Conservation (phyloP, 2,888 invertebrate species). For the Drosophila flavopinicola region DNA sequence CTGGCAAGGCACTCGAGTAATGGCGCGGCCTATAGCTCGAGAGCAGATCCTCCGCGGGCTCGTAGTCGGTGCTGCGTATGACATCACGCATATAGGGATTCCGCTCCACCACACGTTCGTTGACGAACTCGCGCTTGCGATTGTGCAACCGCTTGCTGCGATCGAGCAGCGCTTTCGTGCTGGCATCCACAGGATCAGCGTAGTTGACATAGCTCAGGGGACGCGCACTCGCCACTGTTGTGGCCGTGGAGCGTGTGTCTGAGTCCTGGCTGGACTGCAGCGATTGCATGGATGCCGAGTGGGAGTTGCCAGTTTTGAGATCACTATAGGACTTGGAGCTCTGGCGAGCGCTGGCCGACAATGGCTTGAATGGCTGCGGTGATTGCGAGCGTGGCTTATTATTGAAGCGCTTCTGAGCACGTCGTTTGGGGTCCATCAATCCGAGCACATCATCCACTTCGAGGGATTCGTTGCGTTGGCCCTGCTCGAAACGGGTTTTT, state of each 20-base stretch:
- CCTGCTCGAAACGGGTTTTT: conserved; percentile 65
- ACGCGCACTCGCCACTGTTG: conserved; percentile 54
- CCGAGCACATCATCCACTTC: conserved; percentile 52
- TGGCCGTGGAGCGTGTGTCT: conserved; percentile 54
- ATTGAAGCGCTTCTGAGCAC: conserved; percentile 15
- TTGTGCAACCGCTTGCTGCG: conserved; percentile 83
- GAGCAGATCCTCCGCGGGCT: conserved; percentile 65
- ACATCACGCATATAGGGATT: conserved; percentile 84
- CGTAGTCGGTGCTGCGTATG: conserved; percentile 61
- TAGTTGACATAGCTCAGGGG: conserved; percentile 40
- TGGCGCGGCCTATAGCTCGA: conserved; percentile 77
- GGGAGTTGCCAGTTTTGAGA: conserved; percentile 63
- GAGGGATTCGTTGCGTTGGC: conserved; percentile 22
- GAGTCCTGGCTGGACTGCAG: conserved; percentile 64
- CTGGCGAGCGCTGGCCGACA: conserved; percentile 46
- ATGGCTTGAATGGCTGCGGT: conserved; percentile 58
- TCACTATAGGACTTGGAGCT: conserved; percentile 73
- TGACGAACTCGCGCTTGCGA: conserved; percentile 83
- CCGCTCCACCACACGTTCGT: conserved; percentile 82
- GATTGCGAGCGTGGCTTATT: conserved; percentile 74
- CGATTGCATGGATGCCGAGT: conserved; percentile 57
- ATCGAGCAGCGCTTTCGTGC: conserved; percentile 81
- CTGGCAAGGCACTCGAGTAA: conserved; percentile 46
- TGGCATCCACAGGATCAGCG: conserved; percentile 70
- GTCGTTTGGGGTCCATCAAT: conserved; percentile 26